Conservation (phyloP, 1,140 invertebrate species). For the Drosophila hydei region DNA sequence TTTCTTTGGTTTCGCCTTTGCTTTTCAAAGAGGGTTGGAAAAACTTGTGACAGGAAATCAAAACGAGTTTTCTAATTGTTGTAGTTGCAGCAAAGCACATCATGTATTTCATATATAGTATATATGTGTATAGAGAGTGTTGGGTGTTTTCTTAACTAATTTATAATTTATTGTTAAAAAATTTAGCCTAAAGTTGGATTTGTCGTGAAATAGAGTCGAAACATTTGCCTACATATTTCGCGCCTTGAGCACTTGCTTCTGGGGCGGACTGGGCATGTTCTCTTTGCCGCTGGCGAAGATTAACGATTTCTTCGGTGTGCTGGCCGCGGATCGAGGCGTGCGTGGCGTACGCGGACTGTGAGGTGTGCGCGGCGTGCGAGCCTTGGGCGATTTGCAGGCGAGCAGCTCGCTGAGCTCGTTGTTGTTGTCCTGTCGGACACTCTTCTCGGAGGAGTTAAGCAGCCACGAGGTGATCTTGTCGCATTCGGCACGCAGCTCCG, state of each 20-base stretch:
- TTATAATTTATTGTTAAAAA: constrained; percentile 40
- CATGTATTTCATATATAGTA: constrained; percentile 59
- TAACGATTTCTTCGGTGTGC: constrained; percentile 78
- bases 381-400: constrained; percentile 65
- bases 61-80: constrained; percentile 49
- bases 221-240: constrained; percentile 63
- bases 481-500: constrained; percentile 77
- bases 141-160: constrained; percentile 57
- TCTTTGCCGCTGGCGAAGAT: constrained; percentile 76
- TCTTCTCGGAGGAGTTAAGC: constrained; percentile 72
- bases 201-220: not conserved
- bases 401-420: constrained; percentile 71
- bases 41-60: constrained; percentile 53
- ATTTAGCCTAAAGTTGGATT: constrained; percentile 36
- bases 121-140: not conserved
- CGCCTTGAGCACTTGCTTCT: constrained; percentile 81
- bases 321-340: constrained; percentile 64
- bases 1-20: not conserved
- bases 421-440: constrained; percentile 71
- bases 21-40: constrained; percentile 39
- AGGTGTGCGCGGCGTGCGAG: constrained; percentile 55
- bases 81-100: constrained; percentile 37
- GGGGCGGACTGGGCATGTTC: constrained; percentile 77
- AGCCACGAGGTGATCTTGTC: constrained; percentile 81
- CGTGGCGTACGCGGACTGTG: constrained; percentile 70